phyloP scores from a whole-genome alignment of 1,140 invertebrate species.

The Drosophila suzukii region DNA sequence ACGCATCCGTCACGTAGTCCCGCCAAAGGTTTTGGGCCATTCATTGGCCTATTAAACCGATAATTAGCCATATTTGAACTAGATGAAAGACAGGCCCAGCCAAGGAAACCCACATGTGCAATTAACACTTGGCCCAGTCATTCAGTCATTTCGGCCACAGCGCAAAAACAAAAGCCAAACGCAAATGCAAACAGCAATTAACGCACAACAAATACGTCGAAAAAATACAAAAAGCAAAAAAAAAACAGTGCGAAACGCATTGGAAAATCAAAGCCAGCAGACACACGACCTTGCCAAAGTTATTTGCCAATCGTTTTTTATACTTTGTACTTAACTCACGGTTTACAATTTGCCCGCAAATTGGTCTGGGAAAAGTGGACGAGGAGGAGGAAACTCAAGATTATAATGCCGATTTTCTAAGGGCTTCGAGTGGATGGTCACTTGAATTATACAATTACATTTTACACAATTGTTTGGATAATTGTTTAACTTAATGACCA shows the following conservation, averaged over 20 bases:
- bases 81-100: constrained; percentile 40
- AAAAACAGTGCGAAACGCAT: constrained; percentile 48
- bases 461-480: constrained; percentile 34
- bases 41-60: constrained; percentile 44
- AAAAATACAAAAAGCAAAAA: neutral
- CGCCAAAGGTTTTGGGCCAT: constrained; percentile 28
- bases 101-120: constrained; percentile 46
- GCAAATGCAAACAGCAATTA: constrained; percentile 42
- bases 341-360: constrained; percentile 18
- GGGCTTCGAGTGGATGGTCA: constrained; percentile 18
- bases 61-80: constrained; percentile 55
- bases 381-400: neutral
- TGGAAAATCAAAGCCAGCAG: constrained; percentile 53
- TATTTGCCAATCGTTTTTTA: constrained; percentile 45
- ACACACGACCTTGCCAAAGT: constrained; percentile 40
- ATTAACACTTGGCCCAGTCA: constrained; percentile 48
- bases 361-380: constrained; percentile 28
- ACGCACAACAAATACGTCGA: constrained; percentile 46
- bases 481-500: constrained; percentile 12
- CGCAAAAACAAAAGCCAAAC: constrained; percentile 6
- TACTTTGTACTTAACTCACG: constrained; percentile 1
- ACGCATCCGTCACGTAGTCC: constrained; percentile 60
- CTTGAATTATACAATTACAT: constrained; percentile 20
- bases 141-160: constrained; percentile 23
- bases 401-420: constrained; percentile 12